phyloP scores from a whole-genome alignment of 53 echinoderm and acorn worm genomes.

The Luidia sarsii region DNA sequence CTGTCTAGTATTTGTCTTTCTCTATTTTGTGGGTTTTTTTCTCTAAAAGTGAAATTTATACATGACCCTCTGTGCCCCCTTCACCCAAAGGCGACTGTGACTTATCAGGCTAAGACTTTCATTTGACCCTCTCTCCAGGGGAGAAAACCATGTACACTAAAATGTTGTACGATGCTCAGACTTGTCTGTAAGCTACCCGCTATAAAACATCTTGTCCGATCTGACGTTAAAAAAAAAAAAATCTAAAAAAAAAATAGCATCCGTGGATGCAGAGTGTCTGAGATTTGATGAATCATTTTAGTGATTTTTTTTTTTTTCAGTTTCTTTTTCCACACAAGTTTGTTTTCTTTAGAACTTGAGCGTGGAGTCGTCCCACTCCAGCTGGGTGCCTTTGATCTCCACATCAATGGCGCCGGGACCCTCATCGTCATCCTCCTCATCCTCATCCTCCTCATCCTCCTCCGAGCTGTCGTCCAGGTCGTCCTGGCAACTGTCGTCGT shows the following conservation, averaged over 20 bases:
- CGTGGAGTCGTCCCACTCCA: conserved; percentile 98
- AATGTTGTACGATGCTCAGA: conserved; percentile 28
- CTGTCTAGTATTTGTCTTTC: too few relatives aligned
- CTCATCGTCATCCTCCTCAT: conserved; percentile 59
- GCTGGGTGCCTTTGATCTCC: conserved; percentile 92
- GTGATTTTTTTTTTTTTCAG: not conserved
- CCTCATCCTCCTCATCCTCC: conserved; percentile 51
- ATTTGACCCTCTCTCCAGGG: too few relatives aligned
- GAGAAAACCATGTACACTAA: conserved; percentile 59
- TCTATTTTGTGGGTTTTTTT: too few relatives aligned
- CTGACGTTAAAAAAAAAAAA: too few relatives aligned
- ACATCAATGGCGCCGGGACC: conserved; percentile 57
- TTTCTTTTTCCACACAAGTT: too few relatives aligned
- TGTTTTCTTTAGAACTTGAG: conserved; percentile 89
- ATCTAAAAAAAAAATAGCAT: too few relatives aligned
- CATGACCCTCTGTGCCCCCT: too few relatives aligned
- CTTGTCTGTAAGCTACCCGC: too few relatives aligned
- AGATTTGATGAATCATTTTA: conserved; percentile 9
- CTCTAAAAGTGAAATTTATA: too few relatives aligned
- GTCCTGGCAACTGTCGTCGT: conserved; percentile 55
- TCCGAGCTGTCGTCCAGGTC: conserved; percentile 59
- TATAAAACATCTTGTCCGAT: too few relatives aligned
- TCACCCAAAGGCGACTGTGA: too few relatives aligned
- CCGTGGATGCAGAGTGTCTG: not conserved
- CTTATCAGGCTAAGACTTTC: too few relatives aligned